Evolutionary conservation across 2,113 vertebrate species (phyloP).

Genomic region (Corvus hawaiiensis): DNA sequence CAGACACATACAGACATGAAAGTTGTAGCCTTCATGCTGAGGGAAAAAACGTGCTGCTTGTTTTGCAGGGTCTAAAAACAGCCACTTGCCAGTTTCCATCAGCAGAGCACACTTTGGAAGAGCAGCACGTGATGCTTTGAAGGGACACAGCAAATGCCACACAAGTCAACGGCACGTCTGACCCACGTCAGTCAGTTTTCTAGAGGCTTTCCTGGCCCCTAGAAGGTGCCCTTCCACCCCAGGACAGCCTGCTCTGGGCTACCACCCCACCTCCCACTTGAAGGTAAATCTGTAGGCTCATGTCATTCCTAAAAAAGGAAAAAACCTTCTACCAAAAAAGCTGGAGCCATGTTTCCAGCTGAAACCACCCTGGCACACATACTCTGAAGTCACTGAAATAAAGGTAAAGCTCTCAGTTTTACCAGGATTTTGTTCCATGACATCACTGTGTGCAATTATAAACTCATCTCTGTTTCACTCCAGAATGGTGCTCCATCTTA

Average conservation of each 20-base stretch:
- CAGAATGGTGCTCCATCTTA: background rate
- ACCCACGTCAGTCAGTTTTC: fast-evolving
- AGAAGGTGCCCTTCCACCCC: background rate
- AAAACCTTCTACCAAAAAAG: background rate
- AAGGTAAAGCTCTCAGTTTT: background rate
- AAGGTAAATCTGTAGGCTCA: background rate
- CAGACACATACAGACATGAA: background rate
- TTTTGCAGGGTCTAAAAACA: background rate
- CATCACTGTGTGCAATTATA: background rate
- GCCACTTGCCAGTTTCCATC: background rate
- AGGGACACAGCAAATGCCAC: background rate
- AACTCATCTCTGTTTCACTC: background rate
- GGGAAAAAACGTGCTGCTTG: background rate
- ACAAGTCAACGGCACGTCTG: fast-evolving
- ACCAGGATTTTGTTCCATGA: background rate
- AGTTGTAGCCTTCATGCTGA: background rate
- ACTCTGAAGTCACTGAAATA: background rate
- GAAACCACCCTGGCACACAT: background rate
- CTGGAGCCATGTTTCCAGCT: background rate
- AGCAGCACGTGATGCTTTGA: background rate
- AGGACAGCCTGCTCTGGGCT: background rate
- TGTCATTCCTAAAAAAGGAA: background rate
- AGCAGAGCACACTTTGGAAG: background rate
- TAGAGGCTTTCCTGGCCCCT: background rate
- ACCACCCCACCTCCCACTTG: background rate